Base-by-base conservation (phyloP, 2,888 invertebrate genomes). In the Nasonovia ribisnigri region DNA sequence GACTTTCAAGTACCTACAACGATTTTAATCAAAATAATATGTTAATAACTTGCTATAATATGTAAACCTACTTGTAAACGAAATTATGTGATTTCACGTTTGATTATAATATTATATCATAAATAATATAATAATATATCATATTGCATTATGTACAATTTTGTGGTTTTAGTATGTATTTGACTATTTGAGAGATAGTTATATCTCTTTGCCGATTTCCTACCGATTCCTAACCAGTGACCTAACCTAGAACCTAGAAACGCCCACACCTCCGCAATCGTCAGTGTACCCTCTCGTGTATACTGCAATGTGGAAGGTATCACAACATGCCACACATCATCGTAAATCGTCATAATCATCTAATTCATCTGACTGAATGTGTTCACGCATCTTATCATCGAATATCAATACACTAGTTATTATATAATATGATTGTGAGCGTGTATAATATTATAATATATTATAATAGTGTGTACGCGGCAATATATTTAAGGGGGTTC, bases 31-130 rank as follows among this genome's bases (percentile, higher is more conserved):
- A 91, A 43, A 86, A 46, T 77, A 36, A 16, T 29, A 26, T 91
- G 91, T 91, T 54, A 91, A 91, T 91, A 91, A 91, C 51, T 51
- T 54, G 0, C 42, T 91, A 91, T 91, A 54, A 48, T 90, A 90
- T 36, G 36, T 36, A 48, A 77, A 67, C 5, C 13, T 90, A 60
- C 42, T 36, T 84, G 29, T 84, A 48, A 54, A 91, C 42, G 89
- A 57, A 89, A 89, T 89, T 89, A 57, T 57, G 42, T 43, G 13
- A 60, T 57, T 89, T 57, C 89, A 89, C 43, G 43, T 89, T 89
- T 89, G 57, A 60, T 89, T 89, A 77, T 36, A 89, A 88, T 57
- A 88, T 84, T 36, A 77, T 90, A 84, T 36, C 26, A 36, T 36
- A 88, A 54, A 88, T 88, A 88, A 36, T 36, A 88, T 54, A 88